Conservation (phyloP, 2,113 vertebrate genomes). For the Motacilla tschutschensis region DNA sequence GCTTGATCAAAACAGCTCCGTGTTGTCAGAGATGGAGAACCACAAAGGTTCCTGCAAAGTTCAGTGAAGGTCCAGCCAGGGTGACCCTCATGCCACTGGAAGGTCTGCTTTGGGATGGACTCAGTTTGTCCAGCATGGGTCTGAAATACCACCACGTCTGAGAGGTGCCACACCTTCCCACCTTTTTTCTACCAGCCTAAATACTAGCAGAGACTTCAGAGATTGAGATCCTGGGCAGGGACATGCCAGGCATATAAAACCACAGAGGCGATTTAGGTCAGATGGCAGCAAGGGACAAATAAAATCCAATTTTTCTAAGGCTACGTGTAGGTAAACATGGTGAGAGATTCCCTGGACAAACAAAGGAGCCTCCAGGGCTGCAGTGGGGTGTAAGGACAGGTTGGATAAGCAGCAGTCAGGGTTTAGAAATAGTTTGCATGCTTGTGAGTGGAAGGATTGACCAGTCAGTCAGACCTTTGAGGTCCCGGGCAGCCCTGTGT, state of each 20-base stretch:
- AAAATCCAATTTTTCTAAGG: neutral
- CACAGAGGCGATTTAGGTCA: neutral
- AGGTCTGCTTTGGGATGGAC: neutral
- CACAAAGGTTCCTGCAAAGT: neutral
- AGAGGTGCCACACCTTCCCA: neutral
- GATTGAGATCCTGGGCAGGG: neutral
- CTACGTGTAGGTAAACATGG: rapidly evolving
- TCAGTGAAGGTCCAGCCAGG: neutral
- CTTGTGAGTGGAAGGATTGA: neutral
- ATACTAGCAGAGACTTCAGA: neutral
- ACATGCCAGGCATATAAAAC: neutral
- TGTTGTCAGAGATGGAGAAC: neutral
- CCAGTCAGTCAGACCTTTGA: neutral
- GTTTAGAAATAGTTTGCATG: neutral
- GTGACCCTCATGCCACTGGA: neutral
- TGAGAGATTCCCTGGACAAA: neutral
- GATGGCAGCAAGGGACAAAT: neutral
- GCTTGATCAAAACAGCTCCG: neutral
- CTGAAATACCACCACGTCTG: neutral
- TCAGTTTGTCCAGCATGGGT: rapidly evolving
- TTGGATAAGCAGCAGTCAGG: neutral
- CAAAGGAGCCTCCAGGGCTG: neutral
- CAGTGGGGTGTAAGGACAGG: neutral
- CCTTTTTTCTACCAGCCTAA: neutral
- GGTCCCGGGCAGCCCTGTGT: neutral